Conservation (phyloP, 2,888 invertebrate species). For the Caenorhabditis panamensis region DNA sequence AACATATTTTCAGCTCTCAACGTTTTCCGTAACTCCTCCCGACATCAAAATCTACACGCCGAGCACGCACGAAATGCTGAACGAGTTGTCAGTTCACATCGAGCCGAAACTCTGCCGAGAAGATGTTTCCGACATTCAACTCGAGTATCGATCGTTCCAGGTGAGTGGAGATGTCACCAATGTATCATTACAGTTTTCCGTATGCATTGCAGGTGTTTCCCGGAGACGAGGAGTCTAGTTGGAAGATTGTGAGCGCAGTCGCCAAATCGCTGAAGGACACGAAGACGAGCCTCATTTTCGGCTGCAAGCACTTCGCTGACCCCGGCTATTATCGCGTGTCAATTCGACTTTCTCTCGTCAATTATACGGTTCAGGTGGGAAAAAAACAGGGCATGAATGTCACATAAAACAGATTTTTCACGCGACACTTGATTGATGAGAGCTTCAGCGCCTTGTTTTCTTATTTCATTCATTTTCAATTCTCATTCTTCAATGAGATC, state of each 20-base stretch:
- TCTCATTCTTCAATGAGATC: too few species aligned
- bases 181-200: slow-evolving; percentile 5
- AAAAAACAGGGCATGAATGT: background rate
- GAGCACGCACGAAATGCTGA: slow-evolving; percentile 68
- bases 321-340: slow-evolving; percentile 70
- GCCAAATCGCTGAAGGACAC: slow-evolving; percentile 55
- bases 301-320: slow-evolving; percentile 68
- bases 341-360: slow-evolving; percentile 59
- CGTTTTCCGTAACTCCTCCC: slow-evolving; percentile 64
- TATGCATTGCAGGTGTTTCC: slow-evolving; percentile 62
- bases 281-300: slow-evolving; percentile 63
- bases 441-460: slow-evolving; percentile 17
- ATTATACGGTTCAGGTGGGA: slow-evolving; percentile 65
- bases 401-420: slow-evolving; percentile 6
- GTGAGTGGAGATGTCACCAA: slow-evolving; percentile 27
- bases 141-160: slow-evolving; percentile 65
- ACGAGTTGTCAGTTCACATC: slow-evolving; percentile 64
- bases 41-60: slow-evolving; percentile 62
- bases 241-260: slow-evolving; percentile 47
- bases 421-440: slow-evolving; percentile 46
- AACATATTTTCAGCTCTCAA: slow-evolving; percentile 45
- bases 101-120: slow-evolving; percentile 63
- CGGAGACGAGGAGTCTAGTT: slow-evolving; percentile 63
- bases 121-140: slow-evolving; percentile 56
- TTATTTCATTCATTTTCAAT: slow-evolving; percentile 29